These are phyloP conservation scores for Nomada ferruginata DNA, from an alignment of 2,888 invertebrate species.

Conservation along the genomic window DNA sequence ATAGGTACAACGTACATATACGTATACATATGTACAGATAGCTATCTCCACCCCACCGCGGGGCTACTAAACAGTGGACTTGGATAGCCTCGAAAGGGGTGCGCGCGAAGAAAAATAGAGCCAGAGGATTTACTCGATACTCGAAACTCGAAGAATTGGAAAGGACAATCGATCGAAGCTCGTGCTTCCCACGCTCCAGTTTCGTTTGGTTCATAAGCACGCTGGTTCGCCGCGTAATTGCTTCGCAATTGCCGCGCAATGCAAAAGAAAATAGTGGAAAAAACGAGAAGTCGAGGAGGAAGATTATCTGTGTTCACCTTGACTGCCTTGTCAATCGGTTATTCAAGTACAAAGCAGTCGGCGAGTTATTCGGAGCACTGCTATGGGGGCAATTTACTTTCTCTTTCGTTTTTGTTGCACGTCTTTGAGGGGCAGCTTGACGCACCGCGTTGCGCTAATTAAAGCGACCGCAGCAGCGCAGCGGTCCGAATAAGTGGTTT, in stretches of 20 bases:
- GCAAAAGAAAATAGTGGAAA: not conserved
- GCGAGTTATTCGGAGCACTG: slow-evolving; percentile 28
- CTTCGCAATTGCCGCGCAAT: slow-evolving; percentile 6
- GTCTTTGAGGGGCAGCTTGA: slow-evolving; percentile 25
- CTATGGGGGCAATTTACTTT: slow-evolving; percentile 56
- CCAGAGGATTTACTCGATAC: too few species aligned
- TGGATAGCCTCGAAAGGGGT: too few species aligned
- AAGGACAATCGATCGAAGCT: slow-evolving; percentile 28
- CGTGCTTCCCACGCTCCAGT: slow-evolving; percentile 61
- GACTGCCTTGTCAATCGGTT: slow-evolving; percentile 17
- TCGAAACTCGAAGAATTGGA: slow-evolving; percentile 10
- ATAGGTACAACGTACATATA: too few species aligned
- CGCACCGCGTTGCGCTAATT: slow-evolving; percentile 41
- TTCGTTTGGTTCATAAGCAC: slow-evolving; percentile 22
- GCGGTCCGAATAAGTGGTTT: not conserved
- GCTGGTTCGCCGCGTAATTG: slow-evolving; percentile 39
- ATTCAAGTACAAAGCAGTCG: slow-evolving; percentile 42
- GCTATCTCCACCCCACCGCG: too few species aligned
- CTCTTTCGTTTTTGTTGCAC: slow-evolving; percentile 48
- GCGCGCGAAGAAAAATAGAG: too few species aligned
- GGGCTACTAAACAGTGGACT: too few species aligned
- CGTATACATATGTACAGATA: too few species aligned
- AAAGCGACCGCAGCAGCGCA: slow-evolving; percentile 9
- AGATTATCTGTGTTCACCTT: slow-evolving; percentile 47
- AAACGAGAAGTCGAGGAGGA: slow-evolving; percentile 12